Conservation (phyloP, 2,888 invertebrate genomes). For the Thelaira solivaga region DNA sequence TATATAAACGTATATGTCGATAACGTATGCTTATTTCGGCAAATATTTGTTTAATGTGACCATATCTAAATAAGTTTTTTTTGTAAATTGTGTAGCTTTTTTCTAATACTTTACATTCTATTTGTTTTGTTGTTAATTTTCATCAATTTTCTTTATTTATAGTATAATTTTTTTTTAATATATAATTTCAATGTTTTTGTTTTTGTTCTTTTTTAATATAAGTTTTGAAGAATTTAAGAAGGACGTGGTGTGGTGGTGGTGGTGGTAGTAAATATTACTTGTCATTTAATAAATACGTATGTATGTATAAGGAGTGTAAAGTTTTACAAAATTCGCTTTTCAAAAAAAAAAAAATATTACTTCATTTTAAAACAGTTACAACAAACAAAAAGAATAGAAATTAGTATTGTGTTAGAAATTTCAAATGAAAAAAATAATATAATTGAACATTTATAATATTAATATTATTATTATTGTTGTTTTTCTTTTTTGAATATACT, state of each 20-base stretch:
- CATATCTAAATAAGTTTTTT: background rate
- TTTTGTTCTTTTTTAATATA: background rate
- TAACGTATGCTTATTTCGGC: too few relatives aligned
- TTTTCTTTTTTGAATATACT: background rate
- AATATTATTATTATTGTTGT: background rate
- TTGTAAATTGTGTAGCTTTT: constrained; percentile 1
- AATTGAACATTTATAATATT: too few relatives aligned
- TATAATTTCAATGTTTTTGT: constrained; percentile 6
- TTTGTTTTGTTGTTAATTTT: constrained; percentile 27
- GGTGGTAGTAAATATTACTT: too few relatives aligned
- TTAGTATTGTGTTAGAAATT: background rate
- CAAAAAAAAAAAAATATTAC: constrained; percentile 39
- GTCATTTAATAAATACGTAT: constrained; percentile 39
- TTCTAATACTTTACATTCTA: constrained; percentile 42
- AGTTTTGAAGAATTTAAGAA: constrained; percentile 18
- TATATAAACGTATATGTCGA: too few relatives aligned
- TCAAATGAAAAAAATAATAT: background rate
- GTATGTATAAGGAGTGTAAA: constrained; percentile 8
- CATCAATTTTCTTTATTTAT: constrained; percentile 39
- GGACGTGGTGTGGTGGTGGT: constrained; percentile 15
- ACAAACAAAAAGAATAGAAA: background rate
- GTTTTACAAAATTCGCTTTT: constrained; percentile 34
- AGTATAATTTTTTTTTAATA: constrained; percentile 1
- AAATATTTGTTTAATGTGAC: too few relatives aligned
- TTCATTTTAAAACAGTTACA: background rate